Conservation (phyloP, 1,140 invertebrate species). For the Pogonomyrmex barbatus region DNA sequence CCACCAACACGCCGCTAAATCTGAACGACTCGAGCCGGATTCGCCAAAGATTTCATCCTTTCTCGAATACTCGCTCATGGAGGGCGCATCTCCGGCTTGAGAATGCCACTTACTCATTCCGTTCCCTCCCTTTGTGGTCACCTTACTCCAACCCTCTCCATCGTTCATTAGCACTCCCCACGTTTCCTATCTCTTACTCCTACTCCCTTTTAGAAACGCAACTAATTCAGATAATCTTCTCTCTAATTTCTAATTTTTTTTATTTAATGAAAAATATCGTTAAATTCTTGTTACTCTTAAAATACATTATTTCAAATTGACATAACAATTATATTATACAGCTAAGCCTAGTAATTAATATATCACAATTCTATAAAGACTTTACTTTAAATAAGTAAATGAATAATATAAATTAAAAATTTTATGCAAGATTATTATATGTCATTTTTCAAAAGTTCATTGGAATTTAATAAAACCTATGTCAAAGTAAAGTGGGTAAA, state of each 20-base stretch:
- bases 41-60: slow-evolving; percentile 58
- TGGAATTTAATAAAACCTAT: not conserved
- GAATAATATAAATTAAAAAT: not conserved
- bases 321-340: not conserved
- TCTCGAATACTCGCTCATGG: not conserved
- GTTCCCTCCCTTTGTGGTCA: slow-evolving; percentile 15
- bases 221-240: slow-evolving; percentile 36
- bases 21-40: slow-evolving; percentile 59
- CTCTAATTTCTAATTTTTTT: not conserved
- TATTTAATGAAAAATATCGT: not conserved
- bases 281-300: not conserved
- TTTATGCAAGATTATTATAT: not conserved
- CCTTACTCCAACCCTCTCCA: slow-evolving; percentile 17
- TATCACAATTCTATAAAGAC: not conserved
- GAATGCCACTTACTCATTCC: slow-evolving; percentile 20
- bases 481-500: not conserved
- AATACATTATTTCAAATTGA: not conserved
- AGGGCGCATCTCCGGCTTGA: slow-evolving; percentile 13
- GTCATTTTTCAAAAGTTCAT: not conserved
- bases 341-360: not conserved
- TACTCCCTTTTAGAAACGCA: slow-evolving; percentile 6
- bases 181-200: not conserved
- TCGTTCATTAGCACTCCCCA: slow-evolving; percentile 39
- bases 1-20: slow-evolving; percentile 64
- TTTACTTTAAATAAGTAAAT: not conserved